phyloP scores from a whole-genome alignment of 2,888 invertebrate genomes.

The Aphrophora alni region DNA sequence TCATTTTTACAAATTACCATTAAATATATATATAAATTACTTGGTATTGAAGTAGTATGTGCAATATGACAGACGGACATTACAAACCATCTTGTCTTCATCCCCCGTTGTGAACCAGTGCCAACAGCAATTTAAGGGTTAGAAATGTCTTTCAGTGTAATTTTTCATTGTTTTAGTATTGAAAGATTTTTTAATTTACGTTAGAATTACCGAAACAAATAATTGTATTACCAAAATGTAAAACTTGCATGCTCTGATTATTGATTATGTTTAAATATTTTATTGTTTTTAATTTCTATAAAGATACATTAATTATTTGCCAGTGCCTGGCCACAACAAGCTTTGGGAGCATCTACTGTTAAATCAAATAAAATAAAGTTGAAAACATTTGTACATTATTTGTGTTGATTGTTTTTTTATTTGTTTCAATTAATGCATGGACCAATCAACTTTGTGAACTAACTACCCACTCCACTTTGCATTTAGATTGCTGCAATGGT shows the following conservation, averaged over 20 bases:
- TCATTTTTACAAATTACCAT: neutral
- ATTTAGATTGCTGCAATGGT: no score
- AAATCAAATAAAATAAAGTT: slow-evolving; percentile 35
- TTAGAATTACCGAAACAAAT: neutral
- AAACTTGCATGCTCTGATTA: neutral
- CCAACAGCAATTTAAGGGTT: neutral
- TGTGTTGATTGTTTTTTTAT: no score
- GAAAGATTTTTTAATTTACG: no score
- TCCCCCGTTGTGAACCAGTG: neutral
- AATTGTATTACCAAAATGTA: neutral
- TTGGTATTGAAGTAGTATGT: neutral
- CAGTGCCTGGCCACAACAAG: neutral
- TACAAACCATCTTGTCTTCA: neutral
- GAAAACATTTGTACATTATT: slow-evolving; percentile 32
- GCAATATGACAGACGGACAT: neutral
- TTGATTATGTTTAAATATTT: neutral
- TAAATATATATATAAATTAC: neutral
- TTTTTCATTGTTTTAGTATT: neutral
- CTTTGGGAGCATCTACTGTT: slow-evolving; percentile 6
- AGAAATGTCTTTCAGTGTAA: neutral
- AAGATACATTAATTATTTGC: neutral
- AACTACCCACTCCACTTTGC: no score
- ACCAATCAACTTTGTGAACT: no score
- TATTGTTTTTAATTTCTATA: neutral
- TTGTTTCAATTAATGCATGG: no score